Evolutionary conservation across 2,888 invertebrate genomes (phyloP).

Genomic region (Pediacus dermestoides): DNA sequence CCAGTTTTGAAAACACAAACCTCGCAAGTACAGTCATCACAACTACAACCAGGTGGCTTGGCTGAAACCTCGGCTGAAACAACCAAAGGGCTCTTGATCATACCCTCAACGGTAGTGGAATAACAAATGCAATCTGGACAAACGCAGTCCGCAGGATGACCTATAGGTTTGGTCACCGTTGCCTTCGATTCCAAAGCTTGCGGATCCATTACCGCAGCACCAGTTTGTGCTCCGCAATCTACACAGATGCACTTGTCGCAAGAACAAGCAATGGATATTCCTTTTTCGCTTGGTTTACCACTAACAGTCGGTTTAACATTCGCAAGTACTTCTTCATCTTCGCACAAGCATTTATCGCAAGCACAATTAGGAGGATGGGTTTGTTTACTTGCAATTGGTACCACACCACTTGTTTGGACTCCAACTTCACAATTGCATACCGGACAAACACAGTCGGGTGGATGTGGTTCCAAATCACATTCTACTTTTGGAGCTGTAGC

Average conservation of each 20-base stretch:
- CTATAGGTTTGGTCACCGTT: too few relatives aligned
- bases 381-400: not conserved
- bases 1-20: too few relatives aligned
- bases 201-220: too few relatives aligned
- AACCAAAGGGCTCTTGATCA: too few relatives aligned
- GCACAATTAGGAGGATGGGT: not conserved
- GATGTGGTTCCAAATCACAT: not conserved
- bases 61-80: not conserved
- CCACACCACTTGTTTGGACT: not conserved
- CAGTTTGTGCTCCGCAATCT: too few relatives aligned
- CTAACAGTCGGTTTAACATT: too few relatives aligned
- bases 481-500: not conserved
- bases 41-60: constrained; percentile 7
- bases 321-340: too few relatives aligned
- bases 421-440: not conserved
- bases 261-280: too few relatives aligned
- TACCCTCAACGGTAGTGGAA: too few relatives aligned
- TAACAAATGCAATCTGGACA: constrained; percentile 22
- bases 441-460: not conserved
- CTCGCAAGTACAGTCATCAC: constrained; percentile 7
- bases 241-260: too few relatives aligned
- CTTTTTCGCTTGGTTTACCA: too few relatives aligned
- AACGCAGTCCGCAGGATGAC: constrained; percentile 21
- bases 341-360: not conserved
- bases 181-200: too few relatives aligned